A percentile compares a stretch with the other conserved stretches of the same genome.
Conservation (phyloP, 2,888 invertebrate species). For the Agrypnus murinus region DNA sequence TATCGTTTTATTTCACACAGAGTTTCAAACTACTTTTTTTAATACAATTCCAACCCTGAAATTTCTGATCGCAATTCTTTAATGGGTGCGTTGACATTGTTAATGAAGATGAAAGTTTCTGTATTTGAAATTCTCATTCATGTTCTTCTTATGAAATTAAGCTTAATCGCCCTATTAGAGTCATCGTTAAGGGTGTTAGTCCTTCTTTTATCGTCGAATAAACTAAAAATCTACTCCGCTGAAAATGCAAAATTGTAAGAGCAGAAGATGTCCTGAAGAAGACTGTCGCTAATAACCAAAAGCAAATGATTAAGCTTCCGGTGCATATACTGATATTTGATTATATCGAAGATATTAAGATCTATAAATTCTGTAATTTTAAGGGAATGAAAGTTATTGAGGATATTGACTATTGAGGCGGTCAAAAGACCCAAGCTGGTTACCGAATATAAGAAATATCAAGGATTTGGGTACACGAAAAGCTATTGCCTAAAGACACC, state of each 20-base stretch:
- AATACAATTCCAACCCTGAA: too few species aligned
- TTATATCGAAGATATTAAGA: neutral
- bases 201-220: neutral
- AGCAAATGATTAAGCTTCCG: neutral
- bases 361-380: too few species aligned
- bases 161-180: slow-evolving; percentile 5
- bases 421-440: neutral
- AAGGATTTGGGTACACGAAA: neutral
- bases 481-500: neutral
- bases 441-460: too few species aligned
- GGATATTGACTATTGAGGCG: neutral
- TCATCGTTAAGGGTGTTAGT: neutral
- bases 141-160: neutral
- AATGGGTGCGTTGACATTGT: too few species aligned
- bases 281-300: slow-evolving; percentile 2
- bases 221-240: slow-evolving; percentile 1
- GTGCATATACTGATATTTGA: neutral
- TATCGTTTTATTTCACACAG: neutral
- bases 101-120: too few species aligned
- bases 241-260: neutral
- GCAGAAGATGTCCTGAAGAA: neutral
- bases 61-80: too few species aligned
- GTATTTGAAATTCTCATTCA: too few species aligned
- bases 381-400: too few species aligned
- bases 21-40: too few species aligned